Base-by-base conservation (phyloP, 2,113 vertebrate genomes). In the Orycteropus afer region DNA sequence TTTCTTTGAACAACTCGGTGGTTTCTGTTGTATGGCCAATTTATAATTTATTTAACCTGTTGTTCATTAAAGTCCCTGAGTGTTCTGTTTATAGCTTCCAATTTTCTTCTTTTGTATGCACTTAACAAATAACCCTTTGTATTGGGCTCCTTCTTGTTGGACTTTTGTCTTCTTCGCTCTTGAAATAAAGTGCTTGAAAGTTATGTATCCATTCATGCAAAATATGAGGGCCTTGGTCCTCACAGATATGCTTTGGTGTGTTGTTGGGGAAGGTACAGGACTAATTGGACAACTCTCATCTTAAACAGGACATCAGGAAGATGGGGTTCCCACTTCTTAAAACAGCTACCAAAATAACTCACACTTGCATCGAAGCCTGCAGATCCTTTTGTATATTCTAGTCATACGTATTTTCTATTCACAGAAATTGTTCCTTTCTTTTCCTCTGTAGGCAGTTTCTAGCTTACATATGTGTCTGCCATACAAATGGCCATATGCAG, bases 401-500 rank as follows among this genome's bases (percentile, higher is more conserved):
- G 69, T 90, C 88, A 96, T 91, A 89, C 76, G 61, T 88, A 53
- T 89, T 92, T 95, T 92, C 69, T 86, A 6, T 92, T 94, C 67
- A 90, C 51, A 83, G 63, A 95, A 93, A 83, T 89, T 76, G 47
- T 71, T 86, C 88, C 53, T 67, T 89, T 91, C n/a, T n/a, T 90
- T 51, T 22, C 42, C 76, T 76, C 65, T 76, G 27, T 32, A 88
- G 76, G 89, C 79, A 77, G 91, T 86, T 92, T 27, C 79, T 94
- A 89, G 82, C 22, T 0, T 91, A 74, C 51, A 74, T 57, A 37
- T 86, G 89, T 96, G 86, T 80, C 94, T 96, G 71, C 95, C 90
- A 89, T 94, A 90, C 95, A 96, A 73, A 97, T 84, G 81, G 73
- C 91, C 86, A 63, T 1, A 37, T 87, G 76, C 90, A 79, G 93